Evolutionary conservation across 2,888 invertebrate genomes (phyloP), one percentile per base, ranked within the genome.

Genomic region (Camponotus fellah): DNA sequence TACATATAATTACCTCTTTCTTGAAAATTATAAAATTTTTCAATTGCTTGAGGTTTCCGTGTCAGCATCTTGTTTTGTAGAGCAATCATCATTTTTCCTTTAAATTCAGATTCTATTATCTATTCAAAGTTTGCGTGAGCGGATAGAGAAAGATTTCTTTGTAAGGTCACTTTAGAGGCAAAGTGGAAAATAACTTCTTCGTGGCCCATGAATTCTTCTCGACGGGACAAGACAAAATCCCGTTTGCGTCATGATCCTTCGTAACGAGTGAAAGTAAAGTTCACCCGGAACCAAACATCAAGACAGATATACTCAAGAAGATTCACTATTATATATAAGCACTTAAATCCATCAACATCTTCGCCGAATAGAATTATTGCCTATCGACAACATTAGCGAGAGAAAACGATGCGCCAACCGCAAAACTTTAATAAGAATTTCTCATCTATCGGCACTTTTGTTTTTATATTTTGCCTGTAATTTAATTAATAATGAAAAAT

Each of bases 181-280:
- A 82, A 65, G 66, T 66, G 64, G 60, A 80, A 43, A 84, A 81
- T 34, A 56, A 76, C 62, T 85, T 81, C 68, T 75, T 40, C 43
- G 64, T 43, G 37, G 37, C 66, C 37, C 76, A 71, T 60, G 56
- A 65, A 87, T 81, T 85, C 85, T n/a, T 69, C 49, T 58, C 32
- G 34, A 6, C n/a, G 17, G 46, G 64, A 82, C 60, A 68, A 72
- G 74, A 83, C 74, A 82, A 89, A 91, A 89, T 87, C 85, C 85
- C 84, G 91, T 90, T 91, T 89, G 89, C 91, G 91, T 92, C 92
- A 91, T 89, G 92, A 92, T 89, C 88, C 90, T 84, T 89, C 88
- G 88, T 89, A 91, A 93, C 92, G 91, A 92, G 94, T 93, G 94
- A 94, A 94, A 94, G 94, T 93, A 92, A 92, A 87, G 84, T 83